A percentile compares a stretch with the other conserved stretches of the same genome.
Conservation (phyloP, 2,797 vertebrate species). For the Echiichthys vipera region DNA sequence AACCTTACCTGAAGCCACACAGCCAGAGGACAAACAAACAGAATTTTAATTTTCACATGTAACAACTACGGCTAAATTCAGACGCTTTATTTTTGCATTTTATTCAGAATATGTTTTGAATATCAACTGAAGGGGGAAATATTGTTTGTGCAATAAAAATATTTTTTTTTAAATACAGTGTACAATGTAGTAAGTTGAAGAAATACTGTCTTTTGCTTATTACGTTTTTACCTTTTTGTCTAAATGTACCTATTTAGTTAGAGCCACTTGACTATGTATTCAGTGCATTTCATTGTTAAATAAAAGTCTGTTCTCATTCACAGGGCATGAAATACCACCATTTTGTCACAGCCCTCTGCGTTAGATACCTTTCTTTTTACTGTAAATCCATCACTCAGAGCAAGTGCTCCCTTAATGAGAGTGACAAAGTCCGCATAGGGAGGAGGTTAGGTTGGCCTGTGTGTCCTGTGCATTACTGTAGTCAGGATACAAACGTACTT, state of each 20-base stretch:
- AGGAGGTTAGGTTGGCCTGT: too few relatives aligned
- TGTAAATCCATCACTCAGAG: too few relatives aligned
- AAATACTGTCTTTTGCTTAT: not conserved
- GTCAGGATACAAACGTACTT: too few relatives aligned
- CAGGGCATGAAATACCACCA: too few relatives aligned
- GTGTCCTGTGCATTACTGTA: too few relatives aligned
- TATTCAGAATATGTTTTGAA: not conserved
- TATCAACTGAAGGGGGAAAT: not conserved
- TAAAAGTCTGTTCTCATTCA: too few relatives aligned
- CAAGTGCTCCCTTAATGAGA: too few relatives aligned
- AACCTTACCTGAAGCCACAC: slow-evolving; percentile 10
- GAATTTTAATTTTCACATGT: not conserved
- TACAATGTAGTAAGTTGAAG: not conserved
- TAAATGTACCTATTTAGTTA: not conserved
- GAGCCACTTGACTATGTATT: not conserved
- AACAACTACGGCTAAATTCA: not conserved
- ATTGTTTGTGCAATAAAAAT: not conserved
- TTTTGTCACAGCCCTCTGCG: too few relatives aligned
- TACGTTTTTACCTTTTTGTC: not conserved
- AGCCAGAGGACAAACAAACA: not conserved
- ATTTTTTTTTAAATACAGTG: not conserved
- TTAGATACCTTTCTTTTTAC: too few relatives aligned
- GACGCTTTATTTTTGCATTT: not conserved
- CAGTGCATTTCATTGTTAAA: not conserved
- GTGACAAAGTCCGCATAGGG: too few relatives aligned